Evolutionary conservation across 2,113 vertebrate species (phyloP), one percentile per base, ranked within the genome.

Genomic region (Oreocharis arfaki): DNA sequence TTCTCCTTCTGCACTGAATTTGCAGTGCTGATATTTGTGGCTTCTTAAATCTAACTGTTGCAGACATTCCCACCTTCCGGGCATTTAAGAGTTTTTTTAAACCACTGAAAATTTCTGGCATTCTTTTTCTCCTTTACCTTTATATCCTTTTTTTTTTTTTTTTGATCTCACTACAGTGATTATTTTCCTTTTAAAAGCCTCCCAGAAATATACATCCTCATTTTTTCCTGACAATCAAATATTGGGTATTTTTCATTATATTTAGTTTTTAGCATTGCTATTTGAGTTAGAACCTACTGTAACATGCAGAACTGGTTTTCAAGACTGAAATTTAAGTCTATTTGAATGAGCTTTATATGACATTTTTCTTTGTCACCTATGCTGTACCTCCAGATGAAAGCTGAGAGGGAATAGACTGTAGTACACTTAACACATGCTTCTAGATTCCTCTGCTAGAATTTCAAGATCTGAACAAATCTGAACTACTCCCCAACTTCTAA

Each of bases 401-500:
- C 46, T 90, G 63, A 47, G 49, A 41, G 32, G 17, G 6, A 77
- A 64, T 39, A 87, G 41, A 50, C 26, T 64, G 5, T 30, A 49
- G 44, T 23, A 64, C 28, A n/a, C 44, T 74, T 94, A 91, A 37
- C 26, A 75, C 21, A 42, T 4, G 3, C 19, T 90, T 91, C 78
- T 90, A 74, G 91, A 84, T 67, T 47, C 57, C 42, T 70, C 32
- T 32, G 23, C 41, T 53, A 63, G 53, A 60, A 68, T 89, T 82
- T 84, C 32, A 79, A 92, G 49, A 41, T 55, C 71, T 76, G 71
- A 92, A 90, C 94, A 96, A 90, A 86, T 32, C 23, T 77, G 26
- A 87, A 33, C 69, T 35, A 32, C 49, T 69, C 42, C 39, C 32
- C 42, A 91, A 2, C 42, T 88, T 96, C 16, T 35, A 91, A 88